A percentile compares a stretch with the other conserved stretches of the same genome.
Conservation (phyloP, 2,888 invertebrate species). For the Acronicta leporina region DNA sequence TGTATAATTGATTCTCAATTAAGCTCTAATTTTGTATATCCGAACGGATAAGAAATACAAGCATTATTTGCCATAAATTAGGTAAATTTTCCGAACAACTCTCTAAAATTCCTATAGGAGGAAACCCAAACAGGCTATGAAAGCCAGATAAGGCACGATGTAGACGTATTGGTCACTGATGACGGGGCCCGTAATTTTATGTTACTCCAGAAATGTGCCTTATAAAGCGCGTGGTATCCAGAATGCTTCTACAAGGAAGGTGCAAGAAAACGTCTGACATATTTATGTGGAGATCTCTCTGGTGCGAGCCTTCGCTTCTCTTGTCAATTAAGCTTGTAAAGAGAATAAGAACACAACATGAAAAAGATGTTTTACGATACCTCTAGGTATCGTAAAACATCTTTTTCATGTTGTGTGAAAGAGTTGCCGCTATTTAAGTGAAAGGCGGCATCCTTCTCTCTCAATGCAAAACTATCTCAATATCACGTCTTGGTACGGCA, state of each 20-base stretch:
- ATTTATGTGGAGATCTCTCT: conserved; percentile 25
- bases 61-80: not conserved
- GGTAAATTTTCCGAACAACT: not conserved
- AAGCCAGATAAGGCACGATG: conserved; percentile 14
- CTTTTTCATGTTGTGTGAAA: too few species aligned
- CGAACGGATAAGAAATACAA: too few species aligned
- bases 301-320: conserved; percentile 30
- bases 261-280: conserved; percentile 14
- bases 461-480: too few species aligned
- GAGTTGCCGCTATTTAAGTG: too few species aligned
- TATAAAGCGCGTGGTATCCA: conserved; percentile 4
- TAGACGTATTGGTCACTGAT: conserved; percentile 1
- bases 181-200: conserved; percentile 8
- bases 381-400: too few species aligned
- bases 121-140: conserved; percentile 4
- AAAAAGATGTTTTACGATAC: too few species aligned
- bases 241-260: conserved; percentile 3
- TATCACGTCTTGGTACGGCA: too few species aligned
- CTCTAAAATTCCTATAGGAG: not conserved
- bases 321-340: conserved; percentile 59
- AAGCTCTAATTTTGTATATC: too few species aligned
- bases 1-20: too few species aligned
- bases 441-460: too few species aligned
- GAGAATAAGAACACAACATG: too few species aligned
- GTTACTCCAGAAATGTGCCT: conserved; percentile 5